phyloP scores from a whole-genome alignment of 2,888 invertebrate species.

The Globia sparganii region DNA sequence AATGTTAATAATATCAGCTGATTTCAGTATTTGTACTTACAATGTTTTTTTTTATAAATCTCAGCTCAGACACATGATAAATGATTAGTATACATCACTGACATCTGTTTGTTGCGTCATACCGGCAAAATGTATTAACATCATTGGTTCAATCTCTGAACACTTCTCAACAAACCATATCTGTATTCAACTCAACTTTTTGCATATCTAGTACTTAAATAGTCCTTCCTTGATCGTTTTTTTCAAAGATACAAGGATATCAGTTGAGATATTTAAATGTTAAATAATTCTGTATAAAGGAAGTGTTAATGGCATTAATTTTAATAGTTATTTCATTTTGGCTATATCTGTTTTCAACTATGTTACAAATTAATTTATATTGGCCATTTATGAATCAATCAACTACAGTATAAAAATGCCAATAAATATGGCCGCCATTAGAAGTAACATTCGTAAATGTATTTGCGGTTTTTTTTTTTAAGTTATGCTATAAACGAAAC shows the following conservation, averaged over 20 bases:
- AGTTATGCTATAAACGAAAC: background rate
- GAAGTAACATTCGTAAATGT: conserved; percentile 8
- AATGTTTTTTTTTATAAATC: conserved; percentile 34
- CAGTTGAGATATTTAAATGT: conserved; percentile 1
- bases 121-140: conserved; percentile 48
- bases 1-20: conserved; percentile 33
- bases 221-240: background rate
- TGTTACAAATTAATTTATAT: conserved; percentile 44
- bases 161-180: conserved; percentile 35
- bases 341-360: conserved; percentile 51
- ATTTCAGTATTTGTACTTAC: conserved; percentile 29
- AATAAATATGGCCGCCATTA: conserved; percentile 9
- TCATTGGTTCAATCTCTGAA: conserved; percentile 30
- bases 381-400: conserved; percentile 51
- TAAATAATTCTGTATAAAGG: conserved; percentile 24
- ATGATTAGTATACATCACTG: conserved; percentile 61
- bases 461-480: background rate
- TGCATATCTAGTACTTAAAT: background rate
- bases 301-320: conserved; percentile 48
- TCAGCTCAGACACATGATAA: conserved; percentile 47
- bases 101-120: conserved; percentile 54
- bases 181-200: conserved; percentile 29
- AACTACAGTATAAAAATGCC: conserved; percentile 39
- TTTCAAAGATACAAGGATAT: background rate
- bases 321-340: conserved; percentile 45